Conservation (phyloP, 2,113 vertebrate species). For the Neodontobutis hainanensis region DNA sequence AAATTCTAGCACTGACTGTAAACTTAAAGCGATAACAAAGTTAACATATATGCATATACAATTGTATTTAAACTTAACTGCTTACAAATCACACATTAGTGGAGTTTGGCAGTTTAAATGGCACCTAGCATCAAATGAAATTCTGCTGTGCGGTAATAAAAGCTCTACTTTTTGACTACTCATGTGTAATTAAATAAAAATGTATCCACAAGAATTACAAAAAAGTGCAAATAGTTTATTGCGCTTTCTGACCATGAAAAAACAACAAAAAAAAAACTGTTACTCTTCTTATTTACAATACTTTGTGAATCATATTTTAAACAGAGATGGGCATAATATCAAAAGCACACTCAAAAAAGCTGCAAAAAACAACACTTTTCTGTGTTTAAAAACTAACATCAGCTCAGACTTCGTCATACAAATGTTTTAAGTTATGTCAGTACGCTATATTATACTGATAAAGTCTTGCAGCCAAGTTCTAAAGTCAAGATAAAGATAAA, state of each 20-base stretch:
- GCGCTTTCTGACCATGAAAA: neutral
- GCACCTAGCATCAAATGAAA: no score
- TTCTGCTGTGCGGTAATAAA: no score
- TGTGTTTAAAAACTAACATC: neutral
- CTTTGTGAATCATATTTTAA: slow-evolving; percentile 4
- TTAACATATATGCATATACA: no score
- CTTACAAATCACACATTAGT: no score
- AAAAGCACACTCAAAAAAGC: neutral
- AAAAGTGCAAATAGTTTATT: slow-evolving; percentile 53
- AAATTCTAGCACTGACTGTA: no score
- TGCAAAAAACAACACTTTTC: slow-evolving; percentile 1
- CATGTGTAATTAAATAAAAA: neutral
- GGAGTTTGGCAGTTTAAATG: no score
- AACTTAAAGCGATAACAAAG: no score
- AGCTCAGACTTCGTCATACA: neutral
- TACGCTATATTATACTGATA: neutral
- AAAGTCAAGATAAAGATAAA: neutral
- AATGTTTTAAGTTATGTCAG: neutral
- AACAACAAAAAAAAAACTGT: neutral
- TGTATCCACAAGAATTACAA: neutral
- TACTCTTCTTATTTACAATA: slow-evolving; percentile 25
- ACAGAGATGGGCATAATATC: neutral
- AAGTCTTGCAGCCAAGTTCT: neutral
- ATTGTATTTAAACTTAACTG: no score
- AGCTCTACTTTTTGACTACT: no score